Conservation (phyloP, 2,113 vertebrate species). For the Leptobrachium ailaonicum region DNA sequence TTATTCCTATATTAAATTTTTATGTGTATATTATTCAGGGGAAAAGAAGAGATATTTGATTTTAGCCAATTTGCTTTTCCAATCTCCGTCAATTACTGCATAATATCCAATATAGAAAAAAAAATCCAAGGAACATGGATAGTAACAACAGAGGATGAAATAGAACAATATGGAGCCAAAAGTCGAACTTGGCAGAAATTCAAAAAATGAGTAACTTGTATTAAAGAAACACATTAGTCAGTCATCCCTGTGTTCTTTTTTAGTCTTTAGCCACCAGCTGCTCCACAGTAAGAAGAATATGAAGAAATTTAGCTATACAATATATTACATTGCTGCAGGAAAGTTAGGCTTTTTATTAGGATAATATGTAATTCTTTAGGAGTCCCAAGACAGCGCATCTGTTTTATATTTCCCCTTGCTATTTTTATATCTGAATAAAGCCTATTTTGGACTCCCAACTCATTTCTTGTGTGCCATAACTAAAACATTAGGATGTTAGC, state of each 20-base stretch:
- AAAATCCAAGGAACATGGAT: no score
- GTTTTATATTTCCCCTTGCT: constrained; percentile 38
- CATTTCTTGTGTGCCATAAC: constrained; percentile 17
- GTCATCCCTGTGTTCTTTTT: not conserved
- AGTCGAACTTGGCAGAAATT: not conserved
- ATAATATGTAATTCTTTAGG: constrained; percentile 40
- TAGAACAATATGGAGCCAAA: not conserved
- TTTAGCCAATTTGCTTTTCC: no score
- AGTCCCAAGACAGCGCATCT: constrained; percentile 24
- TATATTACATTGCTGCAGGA: constrained; percentile 12
- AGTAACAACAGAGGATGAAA: not conserved
- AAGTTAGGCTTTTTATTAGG: constrained; percentile 32
- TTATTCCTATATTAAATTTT: no score
- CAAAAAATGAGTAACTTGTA: not conserved
- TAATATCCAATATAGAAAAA: no score
- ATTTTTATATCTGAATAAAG: constrained; percentile 45
- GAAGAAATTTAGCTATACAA: not conserved
- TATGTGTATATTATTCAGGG: no score
- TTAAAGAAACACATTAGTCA: constrained; percentile 5
- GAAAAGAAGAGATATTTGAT: no score
- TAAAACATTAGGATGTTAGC: constrained; percentile 26
- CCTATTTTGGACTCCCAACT: constrained; percentile 27
- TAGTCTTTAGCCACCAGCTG: constrained; percentile 20
- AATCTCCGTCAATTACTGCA: no score
- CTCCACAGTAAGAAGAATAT: constrained; percentile 1